Conservation (phyloP, 2,888 invertebrate species). For the Apocheima hispidaria region DNA sequence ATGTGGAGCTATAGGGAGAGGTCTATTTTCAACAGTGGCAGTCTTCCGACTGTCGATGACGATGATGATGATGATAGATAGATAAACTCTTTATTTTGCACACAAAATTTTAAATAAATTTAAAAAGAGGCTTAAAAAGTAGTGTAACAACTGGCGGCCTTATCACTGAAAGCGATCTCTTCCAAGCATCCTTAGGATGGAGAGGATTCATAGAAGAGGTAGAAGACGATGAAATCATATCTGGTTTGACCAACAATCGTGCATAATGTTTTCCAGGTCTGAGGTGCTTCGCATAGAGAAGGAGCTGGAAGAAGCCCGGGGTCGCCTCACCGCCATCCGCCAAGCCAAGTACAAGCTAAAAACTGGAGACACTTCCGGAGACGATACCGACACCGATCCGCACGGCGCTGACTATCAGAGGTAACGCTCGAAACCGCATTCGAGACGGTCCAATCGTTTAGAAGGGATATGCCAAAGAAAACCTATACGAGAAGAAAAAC, state of each 20-base stretch:
- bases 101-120: too few relatives aligned
- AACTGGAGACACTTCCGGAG: conserved; percentile 87
- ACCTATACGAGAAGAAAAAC: too few relatives aligned
- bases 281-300: conserved; percentile 97
- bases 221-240: too few relatives aligned
- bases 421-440: conserved; percentile 44
- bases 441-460: background rate
- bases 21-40: background rate
- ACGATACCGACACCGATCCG: conserved; percentile 88
- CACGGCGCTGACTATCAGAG: conserved; percentile 55
- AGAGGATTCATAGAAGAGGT: too few relatives aligned
- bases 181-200: too few relatives aligned
- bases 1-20: too few relatives aligned
- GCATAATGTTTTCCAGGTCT: conserved; percentile 78
- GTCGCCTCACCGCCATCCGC: conserved; percentile 95
- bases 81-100: too few relatives aligned
- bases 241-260: too few relatives aligned
- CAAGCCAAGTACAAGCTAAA: conserved; percentile 95
- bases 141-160: too few relatives aligned
- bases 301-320: conserved; percentile 96
- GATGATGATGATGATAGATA: too few relatives aligned
- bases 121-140: too few relatives aligned
- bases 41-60: background rate
- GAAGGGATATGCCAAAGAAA: background rate
- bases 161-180: too few relatives aligned